Percentiles rank a stretch among this genome's conserved stretches.
These are phyloP conservation scores for Limnephilus rhombicus DNA, from an alignment of 2,888 invertebrate genomes.

Conservation along the genomic window DNA sequence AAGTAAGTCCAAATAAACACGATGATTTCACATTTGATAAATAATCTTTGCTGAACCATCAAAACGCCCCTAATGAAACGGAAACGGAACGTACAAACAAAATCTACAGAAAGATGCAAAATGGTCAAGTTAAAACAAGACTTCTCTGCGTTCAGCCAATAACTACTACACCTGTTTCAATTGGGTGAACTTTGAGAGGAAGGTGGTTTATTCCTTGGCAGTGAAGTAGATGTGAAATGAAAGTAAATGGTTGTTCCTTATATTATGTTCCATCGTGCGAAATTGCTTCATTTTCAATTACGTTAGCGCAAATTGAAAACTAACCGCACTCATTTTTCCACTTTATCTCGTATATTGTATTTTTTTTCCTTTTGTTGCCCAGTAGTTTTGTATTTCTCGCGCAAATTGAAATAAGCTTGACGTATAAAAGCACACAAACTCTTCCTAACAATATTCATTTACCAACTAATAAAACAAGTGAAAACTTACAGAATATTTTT, in stretches of 20 bases:
- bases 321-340: constrained; percentile 9
- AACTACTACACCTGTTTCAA: not conserved
- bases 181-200: not conserved
- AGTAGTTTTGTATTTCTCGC: not conserved
- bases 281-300: constrained; percentile 24
- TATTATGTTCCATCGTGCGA: not conserved
- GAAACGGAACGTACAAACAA: too few species aligned
- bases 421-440: not conserved
- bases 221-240: not conserved
- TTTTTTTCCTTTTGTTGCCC: not conserved
- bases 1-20: too few species aligned
- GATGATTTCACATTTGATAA: too few species aligned
- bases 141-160: too few species aligned
- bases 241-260: not conserved
- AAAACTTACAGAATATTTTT: not conserved
- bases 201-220: not conserved
- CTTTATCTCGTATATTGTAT: not conserved
- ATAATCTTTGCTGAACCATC: too few species aligned
- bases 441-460: not conserved
- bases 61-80: too few species aligned
- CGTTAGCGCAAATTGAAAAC: constrained; percentile 19
- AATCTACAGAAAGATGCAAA: too few species aligned
- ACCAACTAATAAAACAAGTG: not conserved
- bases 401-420: not conserved
- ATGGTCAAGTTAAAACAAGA: too few species aligned